Conservation (phyloP, 2,113 vertebrate species). For the Orthonyx spaldingii region DNA sequence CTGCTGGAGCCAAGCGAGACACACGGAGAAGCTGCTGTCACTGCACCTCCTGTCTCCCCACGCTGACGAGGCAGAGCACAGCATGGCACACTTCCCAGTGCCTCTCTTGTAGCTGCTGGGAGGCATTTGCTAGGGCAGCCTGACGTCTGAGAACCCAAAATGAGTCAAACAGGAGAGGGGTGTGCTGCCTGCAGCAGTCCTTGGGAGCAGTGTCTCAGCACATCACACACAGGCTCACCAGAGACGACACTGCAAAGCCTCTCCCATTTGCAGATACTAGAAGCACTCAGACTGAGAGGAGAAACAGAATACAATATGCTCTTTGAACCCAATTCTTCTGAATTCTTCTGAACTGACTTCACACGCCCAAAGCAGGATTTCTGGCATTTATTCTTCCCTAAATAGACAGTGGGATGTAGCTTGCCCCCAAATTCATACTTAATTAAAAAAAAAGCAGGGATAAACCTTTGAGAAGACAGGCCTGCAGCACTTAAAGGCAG, state of each 20-base stretch:
- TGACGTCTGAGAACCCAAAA: neutral
- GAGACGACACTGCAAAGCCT: neutral
- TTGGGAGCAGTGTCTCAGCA: neutral
- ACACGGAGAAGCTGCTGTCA: neutral
- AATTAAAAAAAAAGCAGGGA: neutral
- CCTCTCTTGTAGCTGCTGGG: neutral
- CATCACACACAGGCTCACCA: neutral
- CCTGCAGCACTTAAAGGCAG: neutral
- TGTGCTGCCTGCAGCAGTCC: neutral
- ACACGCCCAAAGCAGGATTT: neutral
- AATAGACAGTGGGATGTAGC: neutral
- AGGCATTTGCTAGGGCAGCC: neutral
- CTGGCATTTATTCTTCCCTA: constrained; percentile 9
- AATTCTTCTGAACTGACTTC: constrained; percentile 35
- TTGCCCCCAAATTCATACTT: neutral
- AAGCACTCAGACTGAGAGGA: neutral
- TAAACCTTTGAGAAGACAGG: neutral
- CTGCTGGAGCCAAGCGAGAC: neutral
- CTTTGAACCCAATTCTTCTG: constrained; percentile 17
- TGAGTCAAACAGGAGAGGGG: neutral
- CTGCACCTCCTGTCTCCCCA: neutral
- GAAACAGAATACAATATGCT: neutral
- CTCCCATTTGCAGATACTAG: neutral
- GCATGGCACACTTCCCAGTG: neutral
- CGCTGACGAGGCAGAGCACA: fast-evolving